Conservation (phyloP, 2,888 invertebrate genomes). For the Flexamia atlantica region DNA sequence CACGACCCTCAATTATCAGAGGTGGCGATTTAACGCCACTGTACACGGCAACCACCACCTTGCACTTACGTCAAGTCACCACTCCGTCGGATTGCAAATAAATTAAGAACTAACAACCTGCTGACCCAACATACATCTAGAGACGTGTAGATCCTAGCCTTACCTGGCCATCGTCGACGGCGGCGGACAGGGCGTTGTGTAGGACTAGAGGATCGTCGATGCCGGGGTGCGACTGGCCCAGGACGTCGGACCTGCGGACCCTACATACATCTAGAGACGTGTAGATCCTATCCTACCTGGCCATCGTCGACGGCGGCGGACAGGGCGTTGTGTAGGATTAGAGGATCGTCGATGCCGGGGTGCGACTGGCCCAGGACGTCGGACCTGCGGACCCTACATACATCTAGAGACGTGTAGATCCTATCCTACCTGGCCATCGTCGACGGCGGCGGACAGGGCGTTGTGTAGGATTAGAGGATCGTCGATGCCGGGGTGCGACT, state of each 20-base stretch:
- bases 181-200: conserved; percentile 89
- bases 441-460: conserved; percentile 87
- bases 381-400: conserved; percentile 69
- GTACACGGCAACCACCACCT: no score
- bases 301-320: conserved; percentile 85
- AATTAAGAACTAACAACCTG: no score
- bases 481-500: conserved; percentile 71
- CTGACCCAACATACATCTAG: no score
- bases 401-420: no score
- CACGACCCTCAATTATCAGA: no score
- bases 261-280: no score
- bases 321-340: conserved; percentile 85
- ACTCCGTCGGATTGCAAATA: no score
- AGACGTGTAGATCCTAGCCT: no score
- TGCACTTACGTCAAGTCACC: no score
- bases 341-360: conserved; percentile 71
- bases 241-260: conserved; percentile 70
- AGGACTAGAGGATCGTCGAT: conserved; percentile 73
- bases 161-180: conserved; percentile 81
- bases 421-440: conserved; percentile 79
- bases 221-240: conserved; percentile 71
- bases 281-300: no score
- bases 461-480: conserved; percentile 79
- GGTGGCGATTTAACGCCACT: no score
- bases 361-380: conserved; percentile 71